phyloP scores from a whole-genome alignment of 2,113 vertebrate species.

The Vicugna pacos region DNA sequence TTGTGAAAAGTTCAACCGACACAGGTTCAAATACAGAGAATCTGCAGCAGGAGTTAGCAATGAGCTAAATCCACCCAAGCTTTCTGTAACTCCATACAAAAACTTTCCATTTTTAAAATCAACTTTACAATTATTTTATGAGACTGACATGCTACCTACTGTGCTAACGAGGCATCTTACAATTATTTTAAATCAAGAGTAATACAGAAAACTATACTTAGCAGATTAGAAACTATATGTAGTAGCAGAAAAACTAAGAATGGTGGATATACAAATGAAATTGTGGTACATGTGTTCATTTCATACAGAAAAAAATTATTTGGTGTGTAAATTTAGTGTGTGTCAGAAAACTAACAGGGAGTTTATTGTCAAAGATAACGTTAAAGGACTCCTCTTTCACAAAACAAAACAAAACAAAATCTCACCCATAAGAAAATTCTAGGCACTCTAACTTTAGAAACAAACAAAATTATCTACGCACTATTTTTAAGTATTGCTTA shows the following conservation, averaged over 20 bases:
- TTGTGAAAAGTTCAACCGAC: not conserved
- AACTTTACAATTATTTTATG: too few species aligned
- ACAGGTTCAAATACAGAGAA: not conserved
- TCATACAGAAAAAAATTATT: not conserved
- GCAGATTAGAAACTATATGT: not conserved
- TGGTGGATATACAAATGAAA: not conserved
- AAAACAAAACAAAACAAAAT: not conserved
- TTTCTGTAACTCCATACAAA: not conserved
- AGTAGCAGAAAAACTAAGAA: not conserved
- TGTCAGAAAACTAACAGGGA: not conserved
- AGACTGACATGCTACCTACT: too few species aligned
- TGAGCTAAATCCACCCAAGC: not conserved
- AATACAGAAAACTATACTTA: not conserved
- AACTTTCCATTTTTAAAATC: not conserved
- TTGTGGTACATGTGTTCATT: not conserved
- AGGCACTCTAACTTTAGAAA: not conserved
- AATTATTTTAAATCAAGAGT: not conserved
- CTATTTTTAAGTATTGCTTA: not conserved
- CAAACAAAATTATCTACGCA: not conserved
- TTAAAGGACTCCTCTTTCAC: not conserved
- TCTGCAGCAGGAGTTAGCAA: not conserved
- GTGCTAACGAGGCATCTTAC: too few species aligned
- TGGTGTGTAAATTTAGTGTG: not conserved
- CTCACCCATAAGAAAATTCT: not conserved
- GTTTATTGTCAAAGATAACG: not conserved